Evolutionary conservation across 1,140 invertebrate genomes (phyloP).

Genomic region (Thaumatotibia leucotreta): DNA sequence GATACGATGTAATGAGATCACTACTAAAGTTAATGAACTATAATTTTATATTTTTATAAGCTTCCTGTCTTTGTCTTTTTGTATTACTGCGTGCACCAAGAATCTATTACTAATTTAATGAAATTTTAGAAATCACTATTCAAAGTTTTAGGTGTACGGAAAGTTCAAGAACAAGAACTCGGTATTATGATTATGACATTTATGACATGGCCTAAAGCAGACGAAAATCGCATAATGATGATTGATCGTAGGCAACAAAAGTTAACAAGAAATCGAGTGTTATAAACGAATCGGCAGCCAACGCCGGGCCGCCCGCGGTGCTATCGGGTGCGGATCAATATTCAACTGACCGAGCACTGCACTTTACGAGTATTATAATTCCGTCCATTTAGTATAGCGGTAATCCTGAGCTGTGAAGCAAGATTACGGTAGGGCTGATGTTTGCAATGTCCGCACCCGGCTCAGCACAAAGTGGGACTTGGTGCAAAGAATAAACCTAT

Average conservation of each 20-base stretch:
- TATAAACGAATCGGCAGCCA: not conserved
- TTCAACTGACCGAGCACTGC: not conserved
- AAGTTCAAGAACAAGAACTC: no score
- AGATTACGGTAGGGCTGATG: not conserved
- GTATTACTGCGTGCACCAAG: no score
- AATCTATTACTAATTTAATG: no score
- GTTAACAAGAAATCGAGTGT: not conserved
- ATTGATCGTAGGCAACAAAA: no score
- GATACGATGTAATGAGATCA: not conserved
- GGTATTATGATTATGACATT: no score
- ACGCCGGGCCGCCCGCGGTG: not conserved
- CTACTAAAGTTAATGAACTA: not conserved
- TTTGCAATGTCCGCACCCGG: no score
- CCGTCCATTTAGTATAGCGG: slow-evolving; percentile 4
- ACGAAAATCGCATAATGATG: no score
- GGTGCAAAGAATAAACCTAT: no score
- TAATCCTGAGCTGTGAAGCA: not conserved
- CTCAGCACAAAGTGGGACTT: not conserved
- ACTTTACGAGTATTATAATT: slow-evolving; percentile 1
- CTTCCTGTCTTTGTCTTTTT: not conserved
- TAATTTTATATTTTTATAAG: not conserved
- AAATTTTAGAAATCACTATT: no score
- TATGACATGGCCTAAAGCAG: no score
- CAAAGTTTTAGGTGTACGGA: no score
- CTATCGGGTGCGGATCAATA: not conserved